A percentile compares a stretch with the other conserved stretches of the same genome.
phyloP scores from a whole-genome alignment of 2,113 vertebrate species.

The Bubo scandiacus region DNA sequence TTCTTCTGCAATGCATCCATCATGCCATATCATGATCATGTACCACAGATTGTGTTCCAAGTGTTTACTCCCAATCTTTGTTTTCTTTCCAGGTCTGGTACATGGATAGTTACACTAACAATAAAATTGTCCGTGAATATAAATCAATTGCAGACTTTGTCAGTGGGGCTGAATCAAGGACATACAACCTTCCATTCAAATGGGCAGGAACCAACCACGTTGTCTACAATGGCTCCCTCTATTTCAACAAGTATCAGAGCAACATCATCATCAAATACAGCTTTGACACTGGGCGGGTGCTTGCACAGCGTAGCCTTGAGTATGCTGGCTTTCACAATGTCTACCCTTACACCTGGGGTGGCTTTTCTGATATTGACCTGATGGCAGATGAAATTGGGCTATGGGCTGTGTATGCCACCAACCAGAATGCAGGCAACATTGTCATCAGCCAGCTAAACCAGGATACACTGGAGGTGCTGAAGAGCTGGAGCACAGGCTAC shows the following conservation, averaged over 20 bases:
- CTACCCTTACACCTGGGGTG: constrained; percentile 97
- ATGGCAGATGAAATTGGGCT: constrained; percentile 98
- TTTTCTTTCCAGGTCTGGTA: constrained; percentile 89
- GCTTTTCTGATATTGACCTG: constrained; percentile 95
- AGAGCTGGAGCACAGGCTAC: constrained; percentile 96
- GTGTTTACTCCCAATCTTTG: not conserved
- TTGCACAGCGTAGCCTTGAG: constrained; percentile 91
- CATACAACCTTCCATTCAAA: constrained; percentile 96
- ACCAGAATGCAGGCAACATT: constrained; percentile 97
- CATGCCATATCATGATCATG: not conserved
- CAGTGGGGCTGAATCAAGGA: constrained; percentile 89
- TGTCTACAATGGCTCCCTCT: constrained; percentile 96
- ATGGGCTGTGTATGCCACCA: constrained; percentile 97
- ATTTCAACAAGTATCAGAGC: constrained; percentile 99
- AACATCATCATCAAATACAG: constrained; percentile 98
- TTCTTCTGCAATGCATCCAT: not conserved
- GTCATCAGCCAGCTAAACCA: constrained; percentile 93
- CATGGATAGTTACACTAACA: constrained; percentile 98
- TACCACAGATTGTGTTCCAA: not conserved
- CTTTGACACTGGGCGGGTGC: constrained; percentile 88
- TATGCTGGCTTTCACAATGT: constrained; percentile 97
- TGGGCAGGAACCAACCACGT: constrained; percentile 99
- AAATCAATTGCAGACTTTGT: constrained; percentile 92
- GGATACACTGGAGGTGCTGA: constrained; percentile 89
- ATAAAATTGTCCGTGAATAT: constrained; percentile 96